A percentile compares a stretch with the other conserved stretches of the same genome.
These are phyloP conservation scores for Xerus inauris DNA, from an alignment of 2,113 vertebrate genomes.

Conservation along the genomic window DNA sequence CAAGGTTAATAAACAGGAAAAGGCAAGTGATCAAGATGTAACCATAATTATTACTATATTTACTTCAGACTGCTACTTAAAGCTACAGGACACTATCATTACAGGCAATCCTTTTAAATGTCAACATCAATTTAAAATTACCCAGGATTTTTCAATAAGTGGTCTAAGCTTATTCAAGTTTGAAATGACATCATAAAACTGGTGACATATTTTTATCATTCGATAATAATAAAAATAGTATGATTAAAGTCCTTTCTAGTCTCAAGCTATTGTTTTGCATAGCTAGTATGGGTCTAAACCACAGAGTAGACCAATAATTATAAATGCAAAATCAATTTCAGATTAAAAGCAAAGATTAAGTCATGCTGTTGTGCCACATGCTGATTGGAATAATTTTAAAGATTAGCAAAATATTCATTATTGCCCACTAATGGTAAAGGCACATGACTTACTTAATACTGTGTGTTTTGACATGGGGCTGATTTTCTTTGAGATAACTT, in stretches of 20 bases:
- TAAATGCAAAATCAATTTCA: constrained; percentile 58
- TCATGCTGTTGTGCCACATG: not conserved
- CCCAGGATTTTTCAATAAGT: constrained; percentile 59
- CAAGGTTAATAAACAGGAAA: constrained; percentile 75
- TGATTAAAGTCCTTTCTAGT: constrained; percentile 31
- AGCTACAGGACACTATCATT: constrained; percentile 68
- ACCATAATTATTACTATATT: constrained; percentile 71
- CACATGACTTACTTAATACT: not conserved
- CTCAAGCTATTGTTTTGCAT: constrained; percentile 43
- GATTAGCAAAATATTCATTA: constrained; percentile 55
- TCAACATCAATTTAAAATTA: constrained; percentile 72
- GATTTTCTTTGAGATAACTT: constrained; percentile 39
- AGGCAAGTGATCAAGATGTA: constrained; percentile 72
- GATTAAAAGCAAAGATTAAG: constrained; percentile 57
- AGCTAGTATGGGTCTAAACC: constrained; percentile 4
- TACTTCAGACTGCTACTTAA: constrained; percentile 68
- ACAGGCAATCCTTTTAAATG: constrained; percentile 66
- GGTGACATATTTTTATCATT: constrained; percentile 55
- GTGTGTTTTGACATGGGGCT: not conserved
- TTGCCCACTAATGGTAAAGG: constrained; percentile 8
- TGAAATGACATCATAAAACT: constrained; percentile 69
- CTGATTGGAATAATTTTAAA: constrained; percentile 55
- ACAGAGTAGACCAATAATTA: constrained; percentile 27
- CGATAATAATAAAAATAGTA: constrained; percentile 43
- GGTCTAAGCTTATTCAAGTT: constrained; percentile 63